Evolutionary conservation across 2,888 invertebrate genomes (phyloP).

Genomic region (Odontothrips loti): DNA sequence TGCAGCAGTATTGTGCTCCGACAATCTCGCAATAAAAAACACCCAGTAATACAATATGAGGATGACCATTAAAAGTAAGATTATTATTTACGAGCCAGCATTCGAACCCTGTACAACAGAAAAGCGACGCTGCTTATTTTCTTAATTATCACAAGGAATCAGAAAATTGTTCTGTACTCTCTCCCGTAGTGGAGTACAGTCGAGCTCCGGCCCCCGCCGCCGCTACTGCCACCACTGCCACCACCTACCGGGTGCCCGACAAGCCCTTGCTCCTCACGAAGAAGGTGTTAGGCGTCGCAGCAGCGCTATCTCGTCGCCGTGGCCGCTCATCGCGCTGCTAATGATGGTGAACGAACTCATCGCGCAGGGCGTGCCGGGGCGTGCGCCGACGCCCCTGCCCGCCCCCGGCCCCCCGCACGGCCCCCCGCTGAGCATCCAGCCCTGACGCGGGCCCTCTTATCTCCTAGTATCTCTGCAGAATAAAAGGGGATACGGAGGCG

Average conservation of each 20-base stretch:
- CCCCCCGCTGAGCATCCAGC: no score
- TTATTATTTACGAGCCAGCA: no score
- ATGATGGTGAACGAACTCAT: conserved; percentile 8
- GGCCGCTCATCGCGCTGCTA: not conserved
- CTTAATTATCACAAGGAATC: no score
- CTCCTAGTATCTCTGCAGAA: not conserved
- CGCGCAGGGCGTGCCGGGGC: not conserved
- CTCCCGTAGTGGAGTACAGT: no score
- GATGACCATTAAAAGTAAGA: no score
- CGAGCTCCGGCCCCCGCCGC: not conserved
- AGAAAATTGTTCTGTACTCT: no score
- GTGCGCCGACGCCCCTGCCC: not conserved
- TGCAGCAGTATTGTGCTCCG: no score
- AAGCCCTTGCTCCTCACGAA: not conserved
- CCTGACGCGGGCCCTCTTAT: not conserved
- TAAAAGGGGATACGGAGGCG: not conserved
- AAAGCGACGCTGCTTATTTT: no score
- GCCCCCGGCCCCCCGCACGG: no score
- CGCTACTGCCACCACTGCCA: not conserved
- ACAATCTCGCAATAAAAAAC: no score
- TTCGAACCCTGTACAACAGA: no score
- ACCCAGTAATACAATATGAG: no score
- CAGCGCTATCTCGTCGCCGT: conserved; percentile 1
- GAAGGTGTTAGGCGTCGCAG: not conserved
- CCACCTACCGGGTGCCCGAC: not conserved